These are phyloP conservation scores for Macrobrachium nipponense DNA, from an alignment of 1,140 invertebrate species.

Conservation along the genomic window DNA sequence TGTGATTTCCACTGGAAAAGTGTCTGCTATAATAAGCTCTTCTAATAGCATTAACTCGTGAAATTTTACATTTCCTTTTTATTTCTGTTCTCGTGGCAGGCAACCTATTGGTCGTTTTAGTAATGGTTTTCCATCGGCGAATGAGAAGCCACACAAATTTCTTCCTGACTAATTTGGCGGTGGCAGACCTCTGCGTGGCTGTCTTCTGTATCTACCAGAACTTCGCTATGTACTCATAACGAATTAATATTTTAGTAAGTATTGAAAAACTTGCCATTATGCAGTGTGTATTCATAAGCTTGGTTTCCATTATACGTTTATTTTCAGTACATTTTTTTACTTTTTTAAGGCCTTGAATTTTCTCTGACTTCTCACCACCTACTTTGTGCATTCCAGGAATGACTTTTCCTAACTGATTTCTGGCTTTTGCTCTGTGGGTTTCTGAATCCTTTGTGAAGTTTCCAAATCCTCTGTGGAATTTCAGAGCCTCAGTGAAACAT, in stretches of 20 bases:
- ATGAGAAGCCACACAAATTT: slow-evolving; percentile 87
- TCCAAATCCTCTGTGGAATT: too few relatives aligned
- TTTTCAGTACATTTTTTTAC: background rate
- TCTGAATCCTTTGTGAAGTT: too few relatives aligned
- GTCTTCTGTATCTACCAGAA: slow-evolving; percentile 90
- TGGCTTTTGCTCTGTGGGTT: too few relatives aligned
- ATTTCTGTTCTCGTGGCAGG: slow-evolving; percentile 71
- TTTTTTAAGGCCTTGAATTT: too few relatives aligned
- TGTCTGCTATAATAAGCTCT: background rate
- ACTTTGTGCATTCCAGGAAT: too few relatives aligned
- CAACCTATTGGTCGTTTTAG: slow-evolving; percentile 84
- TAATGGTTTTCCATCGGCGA: slow-evolving; percentile 81
- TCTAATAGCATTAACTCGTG: background rate
- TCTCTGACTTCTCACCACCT: too few relatives aligned
- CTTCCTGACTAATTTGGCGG: slow-evolving; percentile 84
- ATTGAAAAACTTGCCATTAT: background rate
- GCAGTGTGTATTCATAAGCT: background rate
- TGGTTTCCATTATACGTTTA: background rate
- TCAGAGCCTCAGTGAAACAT: too few relatives aligned
- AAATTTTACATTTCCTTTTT: background rate
- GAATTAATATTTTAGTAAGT: too few relatives aligned
- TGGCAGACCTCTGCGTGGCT: slow-evolving; percentile 86
- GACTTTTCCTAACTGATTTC: too few relatives aligned
- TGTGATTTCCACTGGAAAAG: background rate
- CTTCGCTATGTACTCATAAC: slow-evolving; percentile 79